Evolutionary conservation across 2,113 vertebrate genomes (phyloP).

Genomic region (Andinoacara biseriatus): DNA sequence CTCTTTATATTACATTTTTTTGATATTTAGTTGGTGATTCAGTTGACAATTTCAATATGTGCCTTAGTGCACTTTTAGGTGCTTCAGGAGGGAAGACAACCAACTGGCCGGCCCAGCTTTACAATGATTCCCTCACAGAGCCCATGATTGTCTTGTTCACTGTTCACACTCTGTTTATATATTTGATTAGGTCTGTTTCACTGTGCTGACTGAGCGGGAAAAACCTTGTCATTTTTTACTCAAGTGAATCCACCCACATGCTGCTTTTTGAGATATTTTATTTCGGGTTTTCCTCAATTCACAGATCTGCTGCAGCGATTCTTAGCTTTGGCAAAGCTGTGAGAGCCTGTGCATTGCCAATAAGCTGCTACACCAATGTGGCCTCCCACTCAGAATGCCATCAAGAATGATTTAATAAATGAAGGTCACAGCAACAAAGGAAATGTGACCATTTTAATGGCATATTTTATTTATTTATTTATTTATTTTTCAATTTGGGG

Average conservation of each 20-base stretch:
- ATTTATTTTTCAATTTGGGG: too few species aligned
- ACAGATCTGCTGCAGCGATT: constrained; percentile 57
- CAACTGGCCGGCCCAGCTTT: neutral
- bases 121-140: neutral
- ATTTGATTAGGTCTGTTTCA: constrained; percentile 54
- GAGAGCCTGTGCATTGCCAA: constrained; percentile 37
- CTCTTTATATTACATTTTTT: neutral
- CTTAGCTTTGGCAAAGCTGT: constrained; percentile 54
- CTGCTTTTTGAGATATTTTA: constrained; percentile 44
- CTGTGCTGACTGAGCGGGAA: constrained; percentile 45
- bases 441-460: neutral
- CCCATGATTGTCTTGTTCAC: neutral
- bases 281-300: constrained; percentile 53
- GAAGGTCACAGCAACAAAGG: constrained; percentile 22
- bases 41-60: neutral
- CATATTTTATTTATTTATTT: neutral
- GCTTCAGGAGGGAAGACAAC: neutral
- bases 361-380: constrained; percentile 36
- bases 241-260: constrained; percentile 63
- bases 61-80: neutral
- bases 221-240: constrained; percentile 65
- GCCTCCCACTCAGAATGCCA: constrained; percentile 55
- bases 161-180: constrained; percentile 32
- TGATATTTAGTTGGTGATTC: neutral
- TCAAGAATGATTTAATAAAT: constrained; percentile 49